Conservation (phyloP, 2,888 invertebrate genomes). For the Yponomeuta sedellus region DNA sequence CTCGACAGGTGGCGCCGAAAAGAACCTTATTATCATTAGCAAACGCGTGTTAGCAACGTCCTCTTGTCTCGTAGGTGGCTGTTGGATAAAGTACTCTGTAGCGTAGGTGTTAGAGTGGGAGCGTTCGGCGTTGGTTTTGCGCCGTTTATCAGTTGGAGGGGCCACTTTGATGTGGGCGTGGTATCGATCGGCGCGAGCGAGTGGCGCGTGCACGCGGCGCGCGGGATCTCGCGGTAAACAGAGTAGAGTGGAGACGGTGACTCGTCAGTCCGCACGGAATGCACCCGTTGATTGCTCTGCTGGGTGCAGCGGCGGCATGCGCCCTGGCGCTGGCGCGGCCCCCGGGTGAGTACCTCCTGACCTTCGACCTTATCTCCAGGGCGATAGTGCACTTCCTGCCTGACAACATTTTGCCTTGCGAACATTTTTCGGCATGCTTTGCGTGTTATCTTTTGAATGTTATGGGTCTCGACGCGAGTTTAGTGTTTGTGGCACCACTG, state of each 20-base stretch:
- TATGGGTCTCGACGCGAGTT: not conserved
- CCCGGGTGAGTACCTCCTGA: constrained; percentile 40
- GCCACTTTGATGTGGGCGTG: constrained; percentile 57
- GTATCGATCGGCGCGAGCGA: constrained; percentile 63
- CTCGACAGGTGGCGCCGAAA: not conserved
- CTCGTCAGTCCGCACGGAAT: constrained; percentile 31
- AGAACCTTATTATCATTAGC: not conserved
- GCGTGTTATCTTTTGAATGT: not conserved
- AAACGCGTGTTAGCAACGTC: not conserved
- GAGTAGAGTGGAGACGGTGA: not conserved
- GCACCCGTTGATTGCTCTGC: constrained; percentile 41
- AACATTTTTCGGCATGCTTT: not conserved
- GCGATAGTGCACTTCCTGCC: not conserved
- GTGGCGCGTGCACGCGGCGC: constrained; percentile 29
- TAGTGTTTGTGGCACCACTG: not conserved
- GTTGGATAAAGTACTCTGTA: not conserved
- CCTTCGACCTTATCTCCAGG: not conserved
- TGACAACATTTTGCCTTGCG: not conserved
- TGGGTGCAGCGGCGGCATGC: constrained; percentile 42
- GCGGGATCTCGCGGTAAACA: constrained; percentile 14
- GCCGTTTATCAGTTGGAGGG: constrained; percentile 6
- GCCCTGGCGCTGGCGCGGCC: constrained; percentile 38
- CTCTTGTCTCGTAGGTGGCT: not conserved
- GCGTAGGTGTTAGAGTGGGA: not conserved
- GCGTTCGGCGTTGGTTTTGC: not conserved